Evolutionary conservation across 53 echinoderm and acorn worm genomes (phyloP).

Genomic region (Patiria pectinifera): DNA sequence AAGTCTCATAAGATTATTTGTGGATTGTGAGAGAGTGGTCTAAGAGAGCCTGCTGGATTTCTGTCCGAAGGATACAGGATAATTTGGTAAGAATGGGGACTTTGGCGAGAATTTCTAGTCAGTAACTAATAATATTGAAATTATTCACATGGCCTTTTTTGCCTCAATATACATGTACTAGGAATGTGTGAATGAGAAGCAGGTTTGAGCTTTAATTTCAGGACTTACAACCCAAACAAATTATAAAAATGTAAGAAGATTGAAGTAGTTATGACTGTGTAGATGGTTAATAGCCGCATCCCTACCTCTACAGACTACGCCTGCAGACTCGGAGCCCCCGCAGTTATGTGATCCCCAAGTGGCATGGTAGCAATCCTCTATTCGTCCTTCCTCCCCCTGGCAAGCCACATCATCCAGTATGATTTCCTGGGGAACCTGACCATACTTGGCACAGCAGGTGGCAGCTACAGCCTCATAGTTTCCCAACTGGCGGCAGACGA

Average conservation of each 20-base stretch:
- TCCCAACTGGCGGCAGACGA: slow-evolving; percentile 89
- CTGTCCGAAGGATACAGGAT: neutral
- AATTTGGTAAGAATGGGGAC: neutral
- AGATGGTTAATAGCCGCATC: neutral
- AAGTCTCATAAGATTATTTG: too few species aligned
- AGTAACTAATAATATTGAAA: neutral
- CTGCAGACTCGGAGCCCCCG: slow-evolving; percentile 78
- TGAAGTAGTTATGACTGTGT: too few species aligned
- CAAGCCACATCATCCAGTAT: slow-evolving; percentile 84
- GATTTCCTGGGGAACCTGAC: slow-evolving; percentile 23
- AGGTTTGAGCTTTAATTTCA: too few species aligned
- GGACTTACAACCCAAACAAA: too few species aligned
- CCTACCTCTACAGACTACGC: slow-evolving; percentile 79
- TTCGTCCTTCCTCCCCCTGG: slow-evolving; percentile 73
- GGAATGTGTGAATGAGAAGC: too few species aligned
- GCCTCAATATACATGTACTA: too few species aligned
- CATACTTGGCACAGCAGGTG: slow-evolving; percentile 75
- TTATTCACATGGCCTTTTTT: too few species aligned
- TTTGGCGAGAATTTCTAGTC: too few species aligned
- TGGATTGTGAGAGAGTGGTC: too few species aligned
- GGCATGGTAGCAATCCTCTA: slow-evolving; percentile 93
- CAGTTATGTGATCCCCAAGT: slow-evolving; percentile 87
- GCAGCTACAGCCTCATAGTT: slow-evolving; percentile 84
- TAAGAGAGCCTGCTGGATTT: neutral
- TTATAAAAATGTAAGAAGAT: too few species aligned